Base-by-base conservation (phyloP, 2,888 invertebrate genomes). In the Ophion obscuratus region DNA sequence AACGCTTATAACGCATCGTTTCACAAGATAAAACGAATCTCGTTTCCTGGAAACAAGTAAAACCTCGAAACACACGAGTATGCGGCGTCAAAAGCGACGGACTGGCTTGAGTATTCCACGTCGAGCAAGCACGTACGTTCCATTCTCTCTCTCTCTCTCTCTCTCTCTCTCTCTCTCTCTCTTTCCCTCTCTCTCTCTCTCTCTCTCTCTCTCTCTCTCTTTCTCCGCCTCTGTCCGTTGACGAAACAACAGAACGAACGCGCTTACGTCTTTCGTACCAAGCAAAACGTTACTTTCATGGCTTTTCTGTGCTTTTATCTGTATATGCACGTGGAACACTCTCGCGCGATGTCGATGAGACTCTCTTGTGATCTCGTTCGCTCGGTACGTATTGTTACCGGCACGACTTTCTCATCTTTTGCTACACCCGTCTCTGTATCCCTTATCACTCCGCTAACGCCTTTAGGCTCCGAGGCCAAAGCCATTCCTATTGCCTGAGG, bases 11-110 rank as follows among this genome's bases (percentile, higher is more conserved):
- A 40, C 67, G 79, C 75, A 76, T 59, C 66, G 53, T 71, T 61
- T 44, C 66, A 53, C 57, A 74, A 79, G 85, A 85, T 85, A 85
- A 85, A 85, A 61, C 79, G 82, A 71, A 85, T 82, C 82, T 79
- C 79, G 85, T 85, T 85, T 82, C 73, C 79, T 75, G 82, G 47
- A 85, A 76, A 79, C 79, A 79, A 66, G 66, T 59, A 59, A 68
- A 77, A 59, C 64, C 61, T 64, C 40, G 70, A 62, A 68, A 66
- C 40, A 40, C n/a, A 64, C 68, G 76, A 44, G 62, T 64, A n/a
- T 73, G 24, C 11, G 47, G 75, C 27, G 20, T 44, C 47, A 64
- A 64, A 62, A 64, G 62, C 47, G 53, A 59, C 61, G 27, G 59
- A 66, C 20, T 36, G 47, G 66, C 64, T 81, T n/a, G 66, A 84